Conservation (phyloP, 2,888 invertebrate genomes). For the Phytoseiulus persimilis region DNA sequence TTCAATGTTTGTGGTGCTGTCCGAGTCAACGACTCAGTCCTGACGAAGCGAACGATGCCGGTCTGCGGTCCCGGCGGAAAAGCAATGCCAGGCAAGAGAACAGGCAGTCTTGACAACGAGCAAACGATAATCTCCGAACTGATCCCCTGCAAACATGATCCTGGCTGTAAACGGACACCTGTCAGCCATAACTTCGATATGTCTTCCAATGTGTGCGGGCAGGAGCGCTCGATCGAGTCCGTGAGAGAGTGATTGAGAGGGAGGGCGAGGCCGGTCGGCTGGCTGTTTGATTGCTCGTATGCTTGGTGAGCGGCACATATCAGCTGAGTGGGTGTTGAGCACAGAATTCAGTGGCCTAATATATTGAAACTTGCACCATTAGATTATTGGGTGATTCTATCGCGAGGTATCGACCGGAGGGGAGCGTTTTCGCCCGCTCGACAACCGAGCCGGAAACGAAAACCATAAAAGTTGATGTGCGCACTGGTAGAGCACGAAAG, state of each 20-base stretch:
- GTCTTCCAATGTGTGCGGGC: background rate
- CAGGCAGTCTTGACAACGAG: background rate
- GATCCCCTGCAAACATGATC: background rate
- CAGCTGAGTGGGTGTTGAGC: background rate
- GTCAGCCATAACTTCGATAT: conserved; percentile 5
- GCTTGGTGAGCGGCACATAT: background rate
- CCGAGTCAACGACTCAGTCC: background rate
- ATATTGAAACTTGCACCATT: background rate
- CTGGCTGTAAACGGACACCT: background rate
- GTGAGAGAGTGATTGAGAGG: background rate
- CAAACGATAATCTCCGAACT: background rate
- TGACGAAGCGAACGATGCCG: background rate
- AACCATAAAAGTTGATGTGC: too few relatives aligned
- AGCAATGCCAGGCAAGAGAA: background rate
- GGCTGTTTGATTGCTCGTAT: background rate
- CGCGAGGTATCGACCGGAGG: background rate
- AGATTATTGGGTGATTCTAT: background rate
- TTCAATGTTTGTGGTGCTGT: background rate
- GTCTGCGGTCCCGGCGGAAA: background rate
- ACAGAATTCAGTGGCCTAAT: background rate
- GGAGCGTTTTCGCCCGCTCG: background rate
- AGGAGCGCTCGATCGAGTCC: background rate
- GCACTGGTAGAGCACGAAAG: too few relatives aligned
- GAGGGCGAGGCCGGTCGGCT: background rate
- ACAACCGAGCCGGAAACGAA: too few relatives aligned